Conservation (phyloP, 2,888 invertebrate species). For the Piscicola geometra region DNA sequence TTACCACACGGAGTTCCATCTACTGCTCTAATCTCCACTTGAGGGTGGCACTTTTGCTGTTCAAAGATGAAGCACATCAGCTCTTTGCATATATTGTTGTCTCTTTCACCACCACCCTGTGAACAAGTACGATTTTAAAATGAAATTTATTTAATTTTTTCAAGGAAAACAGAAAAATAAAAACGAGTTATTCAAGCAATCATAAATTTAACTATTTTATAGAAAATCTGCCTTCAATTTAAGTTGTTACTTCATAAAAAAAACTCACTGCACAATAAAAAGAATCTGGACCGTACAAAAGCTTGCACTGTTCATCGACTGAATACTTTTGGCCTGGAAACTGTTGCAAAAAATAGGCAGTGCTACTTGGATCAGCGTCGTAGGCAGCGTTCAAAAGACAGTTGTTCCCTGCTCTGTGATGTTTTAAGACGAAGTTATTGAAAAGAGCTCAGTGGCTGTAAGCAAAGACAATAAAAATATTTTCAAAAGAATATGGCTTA, state of each 20-base stretch:
- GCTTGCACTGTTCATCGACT: slow-evolving; percentile 48
- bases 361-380: neutral
- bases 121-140: neutral
- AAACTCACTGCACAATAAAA: slow-evolving; percentile 49
- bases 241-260: neutral
- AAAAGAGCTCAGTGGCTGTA: too few relatives aligned
- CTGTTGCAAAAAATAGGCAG: neutral
- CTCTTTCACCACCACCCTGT: slow-evolving; percentile 35
- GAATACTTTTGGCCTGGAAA: slow-evolving; percentile 47
- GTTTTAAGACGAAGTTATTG: too few relatives aligned
- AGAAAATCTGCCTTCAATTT: neutral
- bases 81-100: slow-evolving; percentile 28
- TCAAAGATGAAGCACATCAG: slow-evolving; percentile 15
- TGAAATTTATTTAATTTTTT: too few relatives aligned
- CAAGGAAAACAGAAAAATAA: too few relatives aligned
- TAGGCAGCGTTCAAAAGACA: slow-evolving; percentile 34
- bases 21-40: slow-evolving; percentile 46
- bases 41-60: slow-evolving; percentile 39
- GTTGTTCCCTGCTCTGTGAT: slow-evolving; percentile 23
- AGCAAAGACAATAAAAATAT: too few relatives aligned
- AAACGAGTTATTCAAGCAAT: too few relatives aligned
- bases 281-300: slow-evolving; percentile 47
- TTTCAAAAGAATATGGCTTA: too few relatives aligned
- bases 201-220: neutral
- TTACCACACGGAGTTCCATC: slow-evolving; percentile 47